phyloP scores from a whole-genome alignment of 2,797 vertebrate species.

The Pogonophryne albipinna region DNA sequence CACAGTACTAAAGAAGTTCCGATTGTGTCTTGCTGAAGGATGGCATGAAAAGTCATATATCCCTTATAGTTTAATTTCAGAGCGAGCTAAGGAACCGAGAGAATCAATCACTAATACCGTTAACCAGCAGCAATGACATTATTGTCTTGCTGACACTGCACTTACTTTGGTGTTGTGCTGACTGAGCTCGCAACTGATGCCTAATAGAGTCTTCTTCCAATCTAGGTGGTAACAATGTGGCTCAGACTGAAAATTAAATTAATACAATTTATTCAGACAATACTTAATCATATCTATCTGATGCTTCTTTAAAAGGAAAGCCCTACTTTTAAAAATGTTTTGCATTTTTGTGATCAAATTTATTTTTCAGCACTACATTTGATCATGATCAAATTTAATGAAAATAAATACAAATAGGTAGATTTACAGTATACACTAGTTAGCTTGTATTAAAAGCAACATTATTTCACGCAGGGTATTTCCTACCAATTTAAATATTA shows the following conservation, averaged over 20 bases:
- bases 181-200: constrained; percentile 21
- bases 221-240: constrained; percentile 38
- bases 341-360: neutral
- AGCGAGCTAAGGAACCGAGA: constrained; percentile 46
- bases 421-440: neutral
- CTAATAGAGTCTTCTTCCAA: constrained; percentile 27
- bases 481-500: neutral
- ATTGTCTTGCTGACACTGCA: constrained; percentile 57
- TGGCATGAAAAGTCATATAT: constrained; percentile 40
- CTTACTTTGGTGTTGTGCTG: constrained; percentile 48
- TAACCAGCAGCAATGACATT: constrained; percentile 67
- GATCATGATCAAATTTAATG: no score
- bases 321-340: neutral
- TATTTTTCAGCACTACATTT: no score
- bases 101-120: constrained; percentile 61
- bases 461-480: neutral
- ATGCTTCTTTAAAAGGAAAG: constrained; percentile 1
- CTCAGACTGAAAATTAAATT: neutral
- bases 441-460: no score
- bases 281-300: constrained; percentile 7
- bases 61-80: constrained; percentile 58
- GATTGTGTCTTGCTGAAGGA: constrained; percentile 30
- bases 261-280: constrained; percentile 9
- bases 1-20: constrained; percentile 13
- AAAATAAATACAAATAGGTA: no score